phyloP scores from a whole-genome alignment of 1,140 invertebrate species.

The Drosophila orena region DNA sequence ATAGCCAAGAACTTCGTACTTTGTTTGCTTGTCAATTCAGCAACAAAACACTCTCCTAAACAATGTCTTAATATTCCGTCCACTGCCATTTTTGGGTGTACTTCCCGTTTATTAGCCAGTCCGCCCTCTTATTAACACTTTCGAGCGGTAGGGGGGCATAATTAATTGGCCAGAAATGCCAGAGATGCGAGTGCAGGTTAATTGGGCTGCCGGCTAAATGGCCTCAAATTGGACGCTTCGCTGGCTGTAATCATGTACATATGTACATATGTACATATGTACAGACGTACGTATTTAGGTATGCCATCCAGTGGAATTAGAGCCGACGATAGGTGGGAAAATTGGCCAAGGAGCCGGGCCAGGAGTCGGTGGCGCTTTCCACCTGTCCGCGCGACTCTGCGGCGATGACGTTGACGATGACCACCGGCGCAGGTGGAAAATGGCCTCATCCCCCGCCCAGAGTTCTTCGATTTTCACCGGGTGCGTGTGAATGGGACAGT shows the following conservation, averaged over 20 bases:
- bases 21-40: too few relatives aligned
- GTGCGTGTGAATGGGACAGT: slow-evolving; percentile 71
- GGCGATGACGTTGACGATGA: slow-evolving; percentile 70
- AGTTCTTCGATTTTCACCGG: slow-evolving; percentile 3
- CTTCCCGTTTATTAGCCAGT: not conserved
- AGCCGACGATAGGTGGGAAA: slow-evolving; percentile 29
- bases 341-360: slow-evolving; percentile 4
- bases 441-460: not conserved
- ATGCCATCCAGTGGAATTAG: slow-evolving; percentile 21
- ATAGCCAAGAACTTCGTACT: too few relatives aligned
- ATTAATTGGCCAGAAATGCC: slow-evolving; percentile 50
- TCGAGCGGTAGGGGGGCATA: not conserved
- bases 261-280: too few relatives aligned
- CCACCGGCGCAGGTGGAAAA: slow-evolving; percentile 72
- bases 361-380: slow-evolving; percentile 50
- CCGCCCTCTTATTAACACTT: slow-evolving; percentile 37
- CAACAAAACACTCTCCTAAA: not conserved
- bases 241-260: slow-evolving; percentile 14
- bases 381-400: slow-evolving; percentile 55
- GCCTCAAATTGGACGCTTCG: slow-evolving; percentile 56
- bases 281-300: not conserved
- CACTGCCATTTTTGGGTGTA: slow-evolving; percentile 12
- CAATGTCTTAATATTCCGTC: slow-evolving; percentile 5
- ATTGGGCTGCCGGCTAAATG: slow-evolving; percentile 58
- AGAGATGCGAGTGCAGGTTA: slow-evolving; percentile 50